These are phyloP conservation scores for Drosophila sucinea DNA, from an alignment of 1,140 invertebrate genomes.

Conservation along the genomic window DNA sequence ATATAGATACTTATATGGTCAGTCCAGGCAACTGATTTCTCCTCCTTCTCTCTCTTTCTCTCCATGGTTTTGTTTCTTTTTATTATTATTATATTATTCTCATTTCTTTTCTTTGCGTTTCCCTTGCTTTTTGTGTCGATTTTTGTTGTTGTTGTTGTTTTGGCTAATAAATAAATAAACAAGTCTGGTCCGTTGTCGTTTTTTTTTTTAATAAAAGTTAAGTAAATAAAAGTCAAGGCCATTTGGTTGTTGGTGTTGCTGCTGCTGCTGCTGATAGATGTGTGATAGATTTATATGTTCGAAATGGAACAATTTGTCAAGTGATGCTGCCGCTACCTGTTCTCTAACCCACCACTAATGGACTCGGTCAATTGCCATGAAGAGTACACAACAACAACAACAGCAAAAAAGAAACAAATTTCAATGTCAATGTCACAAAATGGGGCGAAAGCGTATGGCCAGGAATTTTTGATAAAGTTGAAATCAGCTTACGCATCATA, in stretches of 20 bases:
- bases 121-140: slow-evolving; percentile 4
- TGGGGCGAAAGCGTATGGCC: slow-evolving; percentile 9
- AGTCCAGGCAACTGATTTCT: slow-evolving; percentile 49
- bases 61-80: slow-evolving; percentile 27
- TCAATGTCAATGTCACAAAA: slow-evolving; percentile 65
- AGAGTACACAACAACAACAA: slow-evolving; percentile 6
- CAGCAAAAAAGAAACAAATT: slow-evolving; percentile 18
- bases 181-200: slow-evolving; percentile 51
- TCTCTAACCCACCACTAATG: neutral
- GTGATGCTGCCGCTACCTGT: slow-evolving; percentile 19
- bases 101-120: slow-evolving; percentile 22
- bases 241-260: slow-evolving; percentile 18
- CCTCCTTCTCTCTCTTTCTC: neutral
- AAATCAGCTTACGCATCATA: slow-evolving; percentile 40
- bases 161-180: slow-evolving; percentile 72
- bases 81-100: slow-evolving; percentile 24
- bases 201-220: slow-evolving; percentile 54
- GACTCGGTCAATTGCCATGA: slow-evolving; percentile 10
- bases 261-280: slow-evolving; percentile 7
- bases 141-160: slow-evolving; percentile 39
- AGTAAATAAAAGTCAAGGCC: slow-evolving; percentile 76
- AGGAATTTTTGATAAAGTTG: slow-evolving; percentile 26
- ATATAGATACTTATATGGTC: slow-evolving; percentile 19
- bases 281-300: slow-evolving; percentile 54
- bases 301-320: neutral